Evolutionary conservation across 2,888 invertebrate genomes (phyloP).

Genomic region (Oscheius sp.): DNA sequence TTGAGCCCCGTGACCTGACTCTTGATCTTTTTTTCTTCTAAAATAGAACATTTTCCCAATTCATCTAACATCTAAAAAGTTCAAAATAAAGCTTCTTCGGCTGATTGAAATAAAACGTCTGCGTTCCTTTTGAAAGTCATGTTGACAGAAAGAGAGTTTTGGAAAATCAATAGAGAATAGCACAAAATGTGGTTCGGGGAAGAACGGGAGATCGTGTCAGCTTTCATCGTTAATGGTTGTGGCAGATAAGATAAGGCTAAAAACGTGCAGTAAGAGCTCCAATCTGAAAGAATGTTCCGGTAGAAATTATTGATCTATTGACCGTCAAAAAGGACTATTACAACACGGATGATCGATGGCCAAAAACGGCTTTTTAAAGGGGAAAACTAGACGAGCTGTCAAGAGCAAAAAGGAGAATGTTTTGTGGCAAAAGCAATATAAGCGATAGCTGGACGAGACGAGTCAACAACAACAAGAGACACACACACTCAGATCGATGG

Average conservation of each 20-base stretch:
- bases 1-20: too few species aligned
- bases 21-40: too few species aligned
- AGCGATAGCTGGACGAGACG: too few species aligned
- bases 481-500: too few species aligned
- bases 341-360: not conserved
- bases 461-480: too few species aligned
- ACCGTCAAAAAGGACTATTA: not conserved
- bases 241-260: slow-evolving; percentile 18
- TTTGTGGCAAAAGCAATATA: not conserved
- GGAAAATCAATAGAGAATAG: not conserved
- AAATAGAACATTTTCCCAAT: too few species aligned
- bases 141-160: not conserved
- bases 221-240: slow-evolving; percentile 22
- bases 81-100: too few species aligned
- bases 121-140: too few species aligned
- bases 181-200: too few species aligned
- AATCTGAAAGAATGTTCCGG: not conserved
- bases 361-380: not conserved
- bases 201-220: slow-evolving; percentile 23
- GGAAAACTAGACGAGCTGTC: not conserved
- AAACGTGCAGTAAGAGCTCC: not conserved
- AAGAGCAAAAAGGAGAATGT: not conserved
- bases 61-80: too few species aligned
- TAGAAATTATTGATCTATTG: slow-evolving; percentile 4
- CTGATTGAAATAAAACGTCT: too few species aligned